Conservation (phyloP, 2,888 invertebrate genomes). For the Diarsia mendica region DNA sequence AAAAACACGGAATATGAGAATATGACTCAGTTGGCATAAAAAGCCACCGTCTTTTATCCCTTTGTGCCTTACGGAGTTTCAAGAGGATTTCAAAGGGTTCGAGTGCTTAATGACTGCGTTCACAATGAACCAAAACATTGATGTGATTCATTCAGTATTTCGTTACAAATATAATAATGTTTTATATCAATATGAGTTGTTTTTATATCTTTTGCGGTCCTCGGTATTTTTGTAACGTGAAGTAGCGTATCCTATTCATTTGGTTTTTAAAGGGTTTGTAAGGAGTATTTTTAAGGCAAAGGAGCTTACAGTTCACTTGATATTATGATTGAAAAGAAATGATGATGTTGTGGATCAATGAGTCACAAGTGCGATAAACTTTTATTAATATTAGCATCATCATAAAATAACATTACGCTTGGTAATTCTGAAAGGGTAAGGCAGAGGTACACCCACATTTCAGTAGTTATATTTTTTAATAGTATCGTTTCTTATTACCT, state of each 20-base stretch:
- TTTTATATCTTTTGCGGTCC: slow-evolving; percentile 62
- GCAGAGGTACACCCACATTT: too few relatives aligned
- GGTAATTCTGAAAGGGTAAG: too few relatives aligned
- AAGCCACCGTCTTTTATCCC: slow-evolving; percentile 77
- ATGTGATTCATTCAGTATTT: slow-evolving; percentile 66
- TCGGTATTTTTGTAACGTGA: slow-evolving; percentile 53
- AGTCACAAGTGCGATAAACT: slow-evolving; percentile 33
- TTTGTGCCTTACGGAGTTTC: slow-evolving; percentile 63
- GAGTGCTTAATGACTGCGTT: slow-evolving; percentile 79
- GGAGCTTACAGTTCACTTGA: slow-evolving; percentile 36
- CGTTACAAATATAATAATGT: slow-evolving; percentile 69
- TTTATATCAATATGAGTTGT: slow-evolving; percentile 62
- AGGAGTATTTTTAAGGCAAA: slow-evolving; percentile 32
- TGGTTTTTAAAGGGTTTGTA: slow-evolving; percentile 30
- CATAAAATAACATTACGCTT: too few relatives aligned
- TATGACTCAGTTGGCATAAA: slow-evolving; percentile 72
- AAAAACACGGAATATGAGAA: slow-evolving; percentile 54
- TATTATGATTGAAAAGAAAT: slow-evolving; percentile 49
- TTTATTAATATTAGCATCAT: slow-evolving; percentile 4
- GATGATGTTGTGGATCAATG: slow-evolving; percentile 37
- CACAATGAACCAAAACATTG: slow-evolving; percentile 71
- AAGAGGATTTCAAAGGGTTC: slow-evolving; percentile 77
- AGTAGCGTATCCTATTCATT: slow-evolving; percentile 64
- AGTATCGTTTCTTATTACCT: not conserved
- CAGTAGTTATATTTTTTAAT: too few relatives aligned